phyloP scores from a whole-genome alignment of 1,140 invertebrate genomes.

The Sitobion miscanthi region DNA sequence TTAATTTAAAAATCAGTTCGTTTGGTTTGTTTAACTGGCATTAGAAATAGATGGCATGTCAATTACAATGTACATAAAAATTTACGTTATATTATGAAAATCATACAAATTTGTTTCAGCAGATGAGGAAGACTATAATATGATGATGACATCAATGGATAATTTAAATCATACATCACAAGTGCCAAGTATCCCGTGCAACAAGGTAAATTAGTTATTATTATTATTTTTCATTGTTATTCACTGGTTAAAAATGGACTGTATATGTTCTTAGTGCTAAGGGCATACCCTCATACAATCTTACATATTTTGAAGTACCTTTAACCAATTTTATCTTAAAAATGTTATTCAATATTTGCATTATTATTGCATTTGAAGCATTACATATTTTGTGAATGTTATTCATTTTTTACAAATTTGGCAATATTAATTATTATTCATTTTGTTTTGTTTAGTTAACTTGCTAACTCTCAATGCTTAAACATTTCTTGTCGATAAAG shows the following conservation, averaged over 20 bases:
- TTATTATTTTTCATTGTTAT: neutral
- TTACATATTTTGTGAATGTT: neutral
- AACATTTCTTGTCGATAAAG: neutral
- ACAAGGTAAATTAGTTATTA: slow-evolving; percentile 21
- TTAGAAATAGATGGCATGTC: slow-evolving; percentile 37
- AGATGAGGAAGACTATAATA: slow-evolving; percentile 49
- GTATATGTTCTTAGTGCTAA: neutral
- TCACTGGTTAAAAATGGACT: neutral
- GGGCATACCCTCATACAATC: neutral
- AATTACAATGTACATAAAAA: neutral
- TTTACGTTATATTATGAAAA: neutral
- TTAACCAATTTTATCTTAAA: neutral
- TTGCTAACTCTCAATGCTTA: neutral
- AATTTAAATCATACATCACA: slow-evolving; percentile 50
- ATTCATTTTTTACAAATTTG: neutral
- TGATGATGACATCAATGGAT: slow-evolving; percentile 42
- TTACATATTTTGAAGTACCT: neutral
- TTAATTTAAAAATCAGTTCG: slow-evolving; percentile 5
- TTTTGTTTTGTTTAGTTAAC: neutral
- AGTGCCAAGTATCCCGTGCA: slow-evolving; percentile 9
- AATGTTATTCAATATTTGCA: neutral
- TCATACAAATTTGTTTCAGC: slow-evolving; percentile 5
- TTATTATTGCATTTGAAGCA: neutral
- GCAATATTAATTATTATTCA: neutral
- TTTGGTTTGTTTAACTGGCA: slow-evolving; percentile 16